Percentiles rank a stretch among this genome's conserved stretches.
Conservation (phyloP, 53 echinoderm and acorn worm species). For the Crossaster papposus region DNA sequence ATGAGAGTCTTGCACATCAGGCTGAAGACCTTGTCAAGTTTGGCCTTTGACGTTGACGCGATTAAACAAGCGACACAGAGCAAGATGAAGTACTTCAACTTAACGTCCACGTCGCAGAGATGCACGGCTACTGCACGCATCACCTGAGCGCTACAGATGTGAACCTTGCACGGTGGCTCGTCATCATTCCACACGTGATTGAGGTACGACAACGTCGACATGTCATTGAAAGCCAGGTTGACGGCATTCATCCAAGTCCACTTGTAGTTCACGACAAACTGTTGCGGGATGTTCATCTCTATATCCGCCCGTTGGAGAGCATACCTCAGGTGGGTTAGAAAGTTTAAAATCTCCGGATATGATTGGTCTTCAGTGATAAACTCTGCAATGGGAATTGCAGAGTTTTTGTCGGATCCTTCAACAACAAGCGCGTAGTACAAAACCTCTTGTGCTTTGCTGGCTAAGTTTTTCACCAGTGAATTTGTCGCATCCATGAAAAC, state of each 20-base stretch:
- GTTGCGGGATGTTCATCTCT: not conserved
- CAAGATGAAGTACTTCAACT: not conserved
- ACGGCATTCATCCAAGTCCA: not conserved
- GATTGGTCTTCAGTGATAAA: not conserved
- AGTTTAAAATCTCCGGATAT: not conserved
- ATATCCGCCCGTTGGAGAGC: not conserved
- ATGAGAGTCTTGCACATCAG: constrained; percentile 1
- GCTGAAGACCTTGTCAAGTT: not conserved
- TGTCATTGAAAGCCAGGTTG: not conserved
- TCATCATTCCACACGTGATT: not conserved
- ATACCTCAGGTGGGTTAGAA: not conserved
- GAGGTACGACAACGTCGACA: not conserved
- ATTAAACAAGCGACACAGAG: not conserved
- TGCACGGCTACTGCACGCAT: not conserved
- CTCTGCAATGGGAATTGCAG: not conserved
- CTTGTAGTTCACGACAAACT: not conserved
- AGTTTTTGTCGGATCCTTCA: not conserved
- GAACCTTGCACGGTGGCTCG: not conserved
- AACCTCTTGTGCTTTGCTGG: not conserved
- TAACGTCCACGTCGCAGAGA: not conserved
- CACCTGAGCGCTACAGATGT: constrained; percentile 7
- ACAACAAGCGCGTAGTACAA: constrained; percentile 4
- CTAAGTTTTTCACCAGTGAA: not conserved
- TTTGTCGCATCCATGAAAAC: not conserved
- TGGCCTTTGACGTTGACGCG: not conserved